A percentile compares a stretch with the other conserved stretches of the same genome.
These are phyloP conservation scores for Acanthiza pusilla DNA, from an alignment of 2,797 vertebrate species.

Conservation along the genomic window DNA sequence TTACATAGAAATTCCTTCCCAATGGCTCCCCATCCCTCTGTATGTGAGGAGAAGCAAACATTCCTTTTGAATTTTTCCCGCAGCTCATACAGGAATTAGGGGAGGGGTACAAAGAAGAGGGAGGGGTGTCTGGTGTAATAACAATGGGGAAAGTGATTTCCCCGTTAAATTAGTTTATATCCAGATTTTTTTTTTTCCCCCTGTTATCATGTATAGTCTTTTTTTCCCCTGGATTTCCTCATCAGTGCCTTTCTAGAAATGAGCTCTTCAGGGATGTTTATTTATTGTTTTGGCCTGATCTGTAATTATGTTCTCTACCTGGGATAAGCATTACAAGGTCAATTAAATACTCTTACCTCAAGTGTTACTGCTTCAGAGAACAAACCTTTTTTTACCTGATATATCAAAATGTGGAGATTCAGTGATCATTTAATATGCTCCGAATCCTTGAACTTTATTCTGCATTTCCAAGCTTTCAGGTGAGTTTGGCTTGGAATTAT, in stretches of 20 bases:
- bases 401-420: background rate
- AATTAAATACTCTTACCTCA: background rate
- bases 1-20: background rate
- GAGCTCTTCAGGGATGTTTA: background rate
- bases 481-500: background rate
- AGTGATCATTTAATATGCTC: background rate
- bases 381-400: background rate
- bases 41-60: background rate
- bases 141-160: background rate
- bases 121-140: background rate
- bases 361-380: background rate
- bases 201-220: background rate
- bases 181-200: background rate
- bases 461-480: background rate
- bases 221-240: background rate
- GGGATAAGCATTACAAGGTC: background rate
- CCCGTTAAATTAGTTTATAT: background rate
- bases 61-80: background rate
- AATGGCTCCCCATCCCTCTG: background rate
- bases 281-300: background rate
- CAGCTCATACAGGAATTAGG: background rate
- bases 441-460: background rate
- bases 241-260: background rate
- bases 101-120: background rate
- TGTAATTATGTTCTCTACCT: background rate